A percentile compares a stretch with the other conserved stretches of the same genome.
phyloP scores from a whole-genome alignment of 2,797 vertebrate species.

The Coranthus polyacanthus region DNA sequence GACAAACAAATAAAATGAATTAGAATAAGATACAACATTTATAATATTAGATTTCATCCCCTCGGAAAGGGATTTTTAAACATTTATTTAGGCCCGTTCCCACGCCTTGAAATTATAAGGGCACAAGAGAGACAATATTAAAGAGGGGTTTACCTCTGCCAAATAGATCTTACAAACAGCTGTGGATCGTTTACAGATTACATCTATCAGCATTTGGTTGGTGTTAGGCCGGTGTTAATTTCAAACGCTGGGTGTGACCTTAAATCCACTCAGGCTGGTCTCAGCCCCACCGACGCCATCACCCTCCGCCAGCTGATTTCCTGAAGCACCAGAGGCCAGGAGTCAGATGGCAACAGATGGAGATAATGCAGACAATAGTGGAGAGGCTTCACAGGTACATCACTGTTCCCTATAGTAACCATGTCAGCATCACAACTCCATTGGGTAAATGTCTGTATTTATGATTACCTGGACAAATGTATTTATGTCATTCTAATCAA shows the following conservation, averaged over 20 bases:
- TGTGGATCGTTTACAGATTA: constrained; percentile 49
- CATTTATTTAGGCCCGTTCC: constrained; percentile 17
- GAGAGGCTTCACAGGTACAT: constrained; percentile 31
- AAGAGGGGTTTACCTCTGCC: constrained; percentile 27
- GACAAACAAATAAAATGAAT: constrained; percentile 3
- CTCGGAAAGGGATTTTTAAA: constrained; percentile 24
- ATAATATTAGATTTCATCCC: constrained; percentile 29
- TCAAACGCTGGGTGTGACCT: constrained; percentile 63
- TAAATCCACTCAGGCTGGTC: constrained; percentile 54
- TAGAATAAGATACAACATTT: not conserved
- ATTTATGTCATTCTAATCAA: too few relatives aligned
- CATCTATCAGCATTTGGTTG: constrained; percentile 62
- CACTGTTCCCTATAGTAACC: constrained; percentile 18
- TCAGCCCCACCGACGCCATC: constrained; percentile 59
- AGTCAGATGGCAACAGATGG: constrained; percentile 53
- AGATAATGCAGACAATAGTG: constrained; percentile 19
- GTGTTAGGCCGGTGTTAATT: constrained; percentile 62
- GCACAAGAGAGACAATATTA: constrained; percentile 31
- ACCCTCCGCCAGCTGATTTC: constrained; percentile 58
- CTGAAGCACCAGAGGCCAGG: constrained; percentile 49
- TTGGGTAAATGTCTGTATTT: constrained; percentile 1
- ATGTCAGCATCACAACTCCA: constrained; percentile 1
- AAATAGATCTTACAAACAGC: constrained; percentile 40
- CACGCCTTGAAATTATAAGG: constrained; percentile 33
- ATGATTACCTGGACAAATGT: not conserved